phyloP scores from a whole-genome alignment of 2,888 invertebrate genomes.

The Ichneumoninae sp. region DNA sequence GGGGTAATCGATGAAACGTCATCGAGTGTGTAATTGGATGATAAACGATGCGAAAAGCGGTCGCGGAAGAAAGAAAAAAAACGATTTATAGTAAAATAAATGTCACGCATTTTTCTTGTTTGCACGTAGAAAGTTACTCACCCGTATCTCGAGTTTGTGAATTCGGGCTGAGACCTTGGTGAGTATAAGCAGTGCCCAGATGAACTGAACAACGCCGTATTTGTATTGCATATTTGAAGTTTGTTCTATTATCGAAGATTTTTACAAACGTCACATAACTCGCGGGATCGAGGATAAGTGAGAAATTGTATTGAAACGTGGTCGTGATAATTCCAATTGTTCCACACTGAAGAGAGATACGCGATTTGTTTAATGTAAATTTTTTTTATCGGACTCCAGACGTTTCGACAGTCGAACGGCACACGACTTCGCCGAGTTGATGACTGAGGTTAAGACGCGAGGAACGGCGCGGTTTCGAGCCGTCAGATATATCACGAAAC shows the following conservation, averaged over 20 bases:
- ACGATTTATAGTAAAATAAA: neutral
- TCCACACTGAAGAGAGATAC: neutral
- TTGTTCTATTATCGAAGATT: constrained; percentile 25
- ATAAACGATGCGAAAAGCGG: constrained; percentile 33
- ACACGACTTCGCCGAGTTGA: constrained; percentile 43
- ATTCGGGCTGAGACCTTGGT: constrained; percentile 83
- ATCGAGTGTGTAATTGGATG: constrained; percentile 47
- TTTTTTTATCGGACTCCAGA: neutral
- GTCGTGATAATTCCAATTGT: constrained; percentile 8
- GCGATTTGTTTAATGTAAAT: constrained; percentile 16
- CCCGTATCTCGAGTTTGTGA: constrained; percentile 87
- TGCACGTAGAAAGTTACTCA: constrained; percentile 78
- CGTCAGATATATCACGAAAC: constrained; percentile 24
- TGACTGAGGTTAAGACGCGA: constrained; percentile 50
- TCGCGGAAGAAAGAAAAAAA: constrained; percentile 3
- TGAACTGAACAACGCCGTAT: constrained; percentile 45
- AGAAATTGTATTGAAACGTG: neutral
- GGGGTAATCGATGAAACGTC: constrained; percentile 52
- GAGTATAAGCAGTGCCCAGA: constrained; percentile 71
- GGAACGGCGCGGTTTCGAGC: constrained; percentile 42
- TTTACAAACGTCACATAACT: constrained; percentile 62
- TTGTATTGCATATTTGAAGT: constrained; percentile 56
- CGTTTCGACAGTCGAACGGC: constrained; percentile 42
- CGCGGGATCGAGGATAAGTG: neutral
- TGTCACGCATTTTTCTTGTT: neutral